Percentiles rank a stretch among this genome's conserved stretches.
Evolutionary conservation across 1,140 invertebrate genomes (phyloP).

Genomic region (Lasioglossum albipes): DNA sequence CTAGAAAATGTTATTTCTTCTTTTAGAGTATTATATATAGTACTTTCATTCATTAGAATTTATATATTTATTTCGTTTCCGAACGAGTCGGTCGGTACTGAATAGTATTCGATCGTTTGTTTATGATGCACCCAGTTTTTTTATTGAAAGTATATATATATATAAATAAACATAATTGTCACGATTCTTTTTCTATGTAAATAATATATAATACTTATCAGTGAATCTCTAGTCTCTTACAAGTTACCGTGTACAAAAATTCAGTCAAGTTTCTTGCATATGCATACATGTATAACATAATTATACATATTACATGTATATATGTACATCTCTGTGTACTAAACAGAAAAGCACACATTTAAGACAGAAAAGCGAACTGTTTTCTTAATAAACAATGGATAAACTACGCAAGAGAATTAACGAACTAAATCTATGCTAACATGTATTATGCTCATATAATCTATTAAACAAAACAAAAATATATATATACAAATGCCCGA

Average conservation of each 20-base stretch:
- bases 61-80: slow-evolving; percentile 29
- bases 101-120: slow-evolving; percentile 23
- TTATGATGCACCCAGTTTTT: slow-evolving; percentile 31
- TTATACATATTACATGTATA: not conserved
- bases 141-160: slow-evolving; percentile 9
- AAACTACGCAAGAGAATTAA: slow-evolving; percentile 48
- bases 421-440: slow-evolving; percentile 41
- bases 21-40: slow-evolving; percentile 39
- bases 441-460: slow-evolving; percentile 48
- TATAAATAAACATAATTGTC: not conserved
- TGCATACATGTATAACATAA: not conserved
- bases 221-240: slow-evolving; percentile 22
- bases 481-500: slow-evolving; percentile 68
- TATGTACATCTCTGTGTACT: not conserved
- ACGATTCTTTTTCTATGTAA: slow-evolving; percentile 28
- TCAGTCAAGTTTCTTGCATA: slow-evolving; percentile 5
- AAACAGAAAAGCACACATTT: slow-evolving; percentile 10
- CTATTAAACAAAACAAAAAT: slow-evolving; percentile 36
- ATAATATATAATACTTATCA: slow-evolving; percentile 12
- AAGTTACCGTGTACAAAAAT: slow-evolving; percentile 6
- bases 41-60: slow-evolving; percentile 35
- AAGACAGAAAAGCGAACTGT: slow-evolving; percentile 16
- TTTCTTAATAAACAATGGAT: slow-evolving; percentile 23
- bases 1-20: slow-evolving; percentile 31
- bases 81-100: slow-evolving; percentile 6